Conservation (phyloP, 2,888 invertebrate species). For the Lithosia quadra region DNA sequence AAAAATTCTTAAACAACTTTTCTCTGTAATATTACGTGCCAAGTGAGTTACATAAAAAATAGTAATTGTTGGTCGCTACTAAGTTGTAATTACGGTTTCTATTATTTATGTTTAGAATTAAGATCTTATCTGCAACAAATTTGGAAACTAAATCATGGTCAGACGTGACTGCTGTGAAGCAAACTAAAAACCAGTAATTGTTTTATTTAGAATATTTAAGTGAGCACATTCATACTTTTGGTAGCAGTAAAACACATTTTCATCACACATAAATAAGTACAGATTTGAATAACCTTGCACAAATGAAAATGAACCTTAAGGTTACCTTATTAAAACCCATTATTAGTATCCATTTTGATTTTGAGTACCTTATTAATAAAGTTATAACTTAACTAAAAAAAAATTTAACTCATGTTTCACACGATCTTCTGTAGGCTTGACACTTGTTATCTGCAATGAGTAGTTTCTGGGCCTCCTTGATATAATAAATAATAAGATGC, state of each 20-base stretch:
- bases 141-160: slow-evolving; percentile 15
- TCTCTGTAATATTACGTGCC: slow-evolving; percentile 12
- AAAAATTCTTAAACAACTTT: not conserved
- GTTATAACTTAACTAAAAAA: not conserved
- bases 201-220: slow-evolving; percentile 4
- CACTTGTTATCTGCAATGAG: too few species aligned
- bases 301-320: not conserved
- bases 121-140: slow-evolving; percentile 13
- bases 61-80: not conserved
- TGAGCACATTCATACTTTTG: not conserved
- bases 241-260: not conserved
- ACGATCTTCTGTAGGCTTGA: not conserved
- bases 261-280: not conserved
- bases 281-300: not conserved
- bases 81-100: slow-evolving; percentile 6
- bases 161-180: slow-evolving; percentile 15
- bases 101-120: slow-evolving; percentile 15
- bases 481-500: too few species aligned
- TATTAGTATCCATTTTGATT: not conserved
- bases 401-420: not conserved
- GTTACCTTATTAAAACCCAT: not conserved
- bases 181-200: slow-evolving; percentile 10
- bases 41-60: slow-evolving; percentile 14
- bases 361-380: not conserved
- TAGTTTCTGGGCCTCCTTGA: too few species aligned